These are phyloP conservation scores for Phaonia tiefii DNA, from an alignment of 2,888 invertebrate species.

Conservation along the genomic window DNA sequence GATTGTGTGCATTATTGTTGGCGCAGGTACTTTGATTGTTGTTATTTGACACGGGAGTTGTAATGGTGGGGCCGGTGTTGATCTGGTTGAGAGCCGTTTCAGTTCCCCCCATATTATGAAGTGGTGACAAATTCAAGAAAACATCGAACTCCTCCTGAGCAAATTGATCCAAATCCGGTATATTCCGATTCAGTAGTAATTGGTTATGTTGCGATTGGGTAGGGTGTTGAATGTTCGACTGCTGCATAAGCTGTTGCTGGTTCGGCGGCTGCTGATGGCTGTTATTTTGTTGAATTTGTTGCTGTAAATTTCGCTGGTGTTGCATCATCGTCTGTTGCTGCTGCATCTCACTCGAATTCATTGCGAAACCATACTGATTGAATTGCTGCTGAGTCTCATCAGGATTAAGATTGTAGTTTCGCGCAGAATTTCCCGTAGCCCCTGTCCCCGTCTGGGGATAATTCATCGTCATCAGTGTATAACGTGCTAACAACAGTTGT, in stretches of 20 bases:
- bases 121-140: constrained; percentile 76
- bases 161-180: constrained; percentile 72
- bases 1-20: constrained; percentile 30
- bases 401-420: constrained; percentile 55
- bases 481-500: constrained; percentile 90
- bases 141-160: constrained; percentile 78
- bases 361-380: constrained; percentile 76
- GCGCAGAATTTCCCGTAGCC: constrained; percentile 42
- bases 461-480: constrained; percentile 83
- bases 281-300: constrained; percentile 71
- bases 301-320: constrained; percentile 71
- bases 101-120: constrained; percentile 71
- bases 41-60: constrained; percentile 52
- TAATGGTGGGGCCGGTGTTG: constrained; percentile 52
- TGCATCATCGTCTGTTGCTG: constrained; percentile 75
- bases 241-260: constrained; percentile 74
- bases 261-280: constrained; percentile 72
- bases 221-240: constrained; percentile 25
- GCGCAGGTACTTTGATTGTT: constrained; percentile 32
- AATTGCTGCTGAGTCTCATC: constrained; percentile 69
- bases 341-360: constrained; percentile 74
- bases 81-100: constrained; percentile 66
- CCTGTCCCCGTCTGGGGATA: constrained; percentile 66
- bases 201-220: constrained; percentile 60
- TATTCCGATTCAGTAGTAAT: constrained; percentile 66